phyloP scores from a whole-genome alignment of 2,888 invertebrate genomes.

The Synanthedon andrenaeformis region DNA sequence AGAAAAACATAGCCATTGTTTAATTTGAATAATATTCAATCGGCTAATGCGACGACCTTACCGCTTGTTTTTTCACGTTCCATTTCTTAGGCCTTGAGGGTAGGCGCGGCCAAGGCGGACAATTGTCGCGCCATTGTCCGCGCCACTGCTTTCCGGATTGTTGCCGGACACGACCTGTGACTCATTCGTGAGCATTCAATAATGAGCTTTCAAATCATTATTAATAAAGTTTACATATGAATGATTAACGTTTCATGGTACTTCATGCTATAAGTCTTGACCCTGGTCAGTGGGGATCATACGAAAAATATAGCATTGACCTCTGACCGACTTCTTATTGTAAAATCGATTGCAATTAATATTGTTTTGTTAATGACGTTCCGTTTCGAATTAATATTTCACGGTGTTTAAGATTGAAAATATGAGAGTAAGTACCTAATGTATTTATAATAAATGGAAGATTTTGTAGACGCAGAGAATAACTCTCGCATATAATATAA shows the following conservation, averaged over 20 bases:
- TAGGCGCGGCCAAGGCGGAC: conserved; percentile 31
- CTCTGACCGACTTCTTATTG: too few relatives aligned
- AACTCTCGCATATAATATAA: too few relatives aligned
- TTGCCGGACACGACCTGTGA: conserved; percentile 22
- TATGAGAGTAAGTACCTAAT: too few relatives aligned
- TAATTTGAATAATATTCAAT: conserved; percentile 6
- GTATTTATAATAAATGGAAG: too few relatives aligned
- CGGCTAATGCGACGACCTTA: conserved; percentile 13
- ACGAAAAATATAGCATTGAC: too few relatives aligned
- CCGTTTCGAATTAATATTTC: too few relatives aligned
- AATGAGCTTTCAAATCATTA: neutral
- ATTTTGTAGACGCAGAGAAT: too few relatives aligned
- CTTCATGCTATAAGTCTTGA: neutral
- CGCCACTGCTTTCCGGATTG: conserved; percentile 36
- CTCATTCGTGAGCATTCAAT: neutral
- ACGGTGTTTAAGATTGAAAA: too few relatives aligned
- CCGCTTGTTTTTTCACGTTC: conserved; percentile 27
- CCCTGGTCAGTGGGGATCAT: neutral
- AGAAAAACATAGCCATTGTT: conserved; percentile 1
- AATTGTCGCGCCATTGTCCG: conserved; percentile 22
- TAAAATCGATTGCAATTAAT: too few relatives aligned
- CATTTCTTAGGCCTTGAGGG: conserved; percentile 61
- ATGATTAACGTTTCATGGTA: neutral
- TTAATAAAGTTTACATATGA: neutral
- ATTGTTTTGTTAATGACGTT: too few relatives aligned